Percentiles rank a stretch among this genome's conserved stretches.
These are phyloP conservation scores for Meteorus sp. DNA, from an alignment of 1,140 invertebrate species.

Conservation along the genomic window DNA sequence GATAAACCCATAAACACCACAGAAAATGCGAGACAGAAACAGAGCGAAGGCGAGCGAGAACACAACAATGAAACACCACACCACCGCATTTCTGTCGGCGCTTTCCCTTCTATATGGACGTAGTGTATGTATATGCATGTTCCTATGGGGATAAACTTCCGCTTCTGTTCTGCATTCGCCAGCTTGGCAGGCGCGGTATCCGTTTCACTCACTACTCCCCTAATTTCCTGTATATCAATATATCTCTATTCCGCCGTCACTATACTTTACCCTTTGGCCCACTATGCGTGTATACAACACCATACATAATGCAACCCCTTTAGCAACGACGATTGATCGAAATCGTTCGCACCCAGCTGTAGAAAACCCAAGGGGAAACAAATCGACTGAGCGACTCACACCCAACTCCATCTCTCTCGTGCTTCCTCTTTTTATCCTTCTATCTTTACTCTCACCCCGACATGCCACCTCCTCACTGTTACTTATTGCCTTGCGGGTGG, in stretches of 20 bases:
- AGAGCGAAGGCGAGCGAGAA: constrained; percentile 3
- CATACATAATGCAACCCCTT: constrained; percentile 26
- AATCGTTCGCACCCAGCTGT: constrained; percentile 25
- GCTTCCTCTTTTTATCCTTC: constrained; percentile 19
- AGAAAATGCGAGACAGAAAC: background rate
- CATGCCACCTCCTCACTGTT: background rate
- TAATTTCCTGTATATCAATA: constrained; percentile 27
- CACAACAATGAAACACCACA: constrained; percentile 23
- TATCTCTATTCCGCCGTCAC: background rate
- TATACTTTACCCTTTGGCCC: too few relatives aligned
- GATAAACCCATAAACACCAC: constrained; percentile 17
- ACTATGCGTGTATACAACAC: too few relatives aligned
- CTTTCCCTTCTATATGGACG: background rate
- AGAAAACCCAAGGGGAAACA: constrained; percentile 20
- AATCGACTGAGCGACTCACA: constrained; percentile 13
- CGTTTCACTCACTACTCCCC: constrained; percentile 11
- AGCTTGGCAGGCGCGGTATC: constrained; percentile 19
- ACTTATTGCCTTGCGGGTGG: background rate
- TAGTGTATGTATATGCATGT: constrained; percentile 6
- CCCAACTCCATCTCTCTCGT: background rate
- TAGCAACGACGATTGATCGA: constrained; percentile 23
- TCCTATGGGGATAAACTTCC: constrained; percentile 28
- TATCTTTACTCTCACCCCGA: background rate
- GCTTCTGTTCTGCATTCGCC: constrained; percentile 12
- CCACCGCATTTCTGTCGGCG: background rate